Evolutionary conservation across 2,888 invertebrate genomes (phyloP), one percentile per base, ranked within the genome.

Genomic region (Calephelis perditalis): DNA sequence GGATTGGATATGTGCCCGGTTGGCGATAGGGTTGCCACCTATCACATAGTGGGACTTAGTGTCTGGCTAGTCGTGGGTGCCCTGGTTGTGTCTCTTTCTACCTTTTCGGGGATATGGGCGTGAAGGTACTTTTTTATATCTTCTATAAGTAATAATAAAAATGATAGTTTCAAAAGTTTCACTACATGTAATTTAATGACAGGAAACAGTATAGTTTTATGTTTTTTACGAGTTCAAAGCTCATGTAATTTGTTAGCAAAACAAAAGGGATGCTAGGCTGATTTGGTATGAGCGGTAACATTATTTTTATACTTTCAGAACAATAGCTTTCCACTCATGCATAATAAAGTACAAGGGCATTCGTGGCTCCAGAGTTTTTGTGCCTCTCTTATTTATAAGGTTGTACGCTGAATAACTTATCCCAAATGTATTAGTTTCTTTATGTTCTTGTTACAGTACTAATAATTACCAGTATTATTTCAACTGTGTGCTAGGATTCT

Each of bases 251-350:
- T 57, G 61, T 54, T 57, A 37, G 44, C 54, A 57, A 6, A 57
- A 61, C 61, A 61, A 61, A 40, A 47, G 63, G 37, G 26, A 54
- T 54, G 52, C 12, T 46, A 56, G 61, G 62, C 56, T 56, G 61
- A 65, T 65, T 65, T 63, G 61, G 61, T 61, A 59, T 56, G 52
- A 63, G 57, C 61, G 56, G 45, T 54, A 11, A 35, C n/a, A 58
- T 63, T 63, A 56, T 49, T 63, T 63, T 63, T 60, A 61, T 60
- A 46, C 57, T 59, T 52, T 57, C 37, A 35, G 56, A 46, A 60
- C 55, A 62, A 62, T 46, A n/a, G 45, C n/a, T 45, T 60, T 54
- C 44, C 54, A 57, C 60, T 60, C 46, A 57, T 59, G 44, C 52
- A 59, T 54, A 43, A 54, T 59, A 35, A 26, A 56, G 37, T 56